A percentile compares a stretch with the other conserved stretches of the same genome.
phyloP scores from a whole-genome alignment of 2,113 vertebrate genomes.

The Brienomyrus brachyistius region DNA sequence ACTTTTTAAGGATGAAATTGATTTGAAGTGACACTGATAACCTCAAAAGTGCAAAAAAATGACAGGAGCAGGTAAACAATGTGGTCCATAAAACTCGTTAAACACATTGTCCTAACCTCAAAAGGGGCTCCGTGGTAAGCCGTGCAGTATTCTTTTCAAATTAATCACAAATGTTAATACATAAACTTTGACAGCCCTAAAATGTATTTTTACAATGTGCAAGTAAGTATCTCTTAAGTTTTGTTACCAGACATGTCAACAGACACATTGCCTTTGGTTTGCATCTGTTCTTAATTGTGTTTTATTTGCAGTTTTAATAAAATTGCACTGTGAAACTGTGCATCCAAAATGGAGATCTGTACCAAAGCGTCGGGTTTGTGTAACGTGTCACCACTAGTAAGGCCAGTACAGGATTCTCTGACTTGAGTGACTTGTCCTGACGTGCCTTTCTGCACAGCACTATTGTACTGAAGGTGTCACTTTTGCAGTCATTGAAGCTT shows the following conservation, averaged over 20 bases:
- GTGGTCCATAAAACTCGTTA: background rate
- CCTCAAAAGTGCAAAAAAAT: background rate
- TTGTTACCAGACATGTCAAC: background rate
- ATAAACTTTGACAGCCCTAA: background rate
- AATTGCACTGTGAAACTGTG: background rate
- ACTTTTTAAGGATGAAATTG: background rate
- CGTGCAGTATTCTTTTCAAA: background rate
- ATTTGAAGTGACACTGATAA: background rate
- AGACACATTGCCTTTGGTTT: background rate
- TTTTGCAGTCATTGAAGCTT: background rate
- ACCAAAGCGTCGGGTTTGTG: background rate
- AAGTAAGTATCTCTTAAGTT: background rate
- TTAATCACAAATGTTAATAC: background rate
- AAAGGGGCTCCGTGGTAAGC: background rate
- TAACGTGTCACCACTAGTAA: background rate
- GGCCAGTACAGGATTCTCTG: background rate
- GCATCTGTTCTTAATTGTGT: background rate
- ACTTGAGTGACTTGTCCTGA: background rate
- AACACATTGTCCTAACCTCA: background rate
- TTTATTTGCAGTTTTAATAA: background rate
- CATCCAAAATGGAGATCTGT: background rate
- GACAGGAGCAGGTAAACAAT: background rate
- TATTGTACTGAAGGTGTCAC: background rate
- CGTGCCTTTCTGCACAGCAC: background rate
- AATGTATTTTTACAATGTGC: background rate